Evolutionary conservation across 2,113 vertebrate species (phyloP).

Genomic region (Poeciliopsis turrubarensis): DNA sequence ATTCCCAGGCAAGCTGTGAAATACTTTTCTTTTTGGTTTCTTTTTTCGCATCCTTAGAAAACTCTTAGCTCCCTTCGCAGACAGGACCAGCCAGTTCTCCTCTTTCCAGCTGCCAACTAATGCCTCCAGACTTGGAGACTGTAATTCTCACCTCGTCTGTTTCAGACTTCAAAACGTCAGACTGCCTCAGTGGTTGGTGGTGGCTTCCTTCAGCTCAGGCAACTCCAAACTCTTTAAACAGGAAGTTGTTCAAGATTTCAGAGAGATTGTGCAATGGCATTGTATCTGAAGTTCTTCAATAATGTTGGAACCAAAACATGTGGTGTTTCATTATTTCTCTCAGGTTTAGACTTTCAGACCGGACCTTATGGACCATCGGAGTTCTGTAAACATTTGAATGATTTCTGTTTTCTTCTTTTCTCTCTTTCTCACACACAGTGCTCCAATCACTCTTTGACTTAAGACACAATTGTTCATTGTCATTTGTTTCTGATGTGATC

Average conservation of each 20-base stretch:
- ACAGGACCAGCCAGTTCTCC: neutral
- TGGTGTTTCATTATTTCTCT: neutral
- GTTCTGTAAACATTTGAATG: no score
- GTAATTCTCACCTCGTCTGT: neutral
- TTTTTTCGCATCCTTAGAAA: no score
- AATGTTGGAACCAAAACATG: neutral
- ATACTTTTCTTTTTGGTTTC: neutral
- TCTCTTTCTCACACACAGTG: no score
- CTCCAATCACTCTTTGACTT: no score
- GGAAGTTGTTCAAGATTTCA: neutral
- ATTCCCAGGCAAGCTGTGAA: neutral
- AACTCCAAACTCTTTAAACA: neutral
- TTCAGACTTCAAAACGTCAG: neutral
- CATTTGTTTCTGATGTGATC: no score
- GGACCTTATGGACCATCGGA: no score
- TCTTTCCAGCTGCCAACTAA: neutral
- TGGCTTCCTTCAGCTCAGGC: neutral
- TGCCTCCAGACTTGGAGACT: neutral
- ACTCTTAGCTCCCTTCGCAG: no score
- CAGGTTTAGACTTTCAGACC: neutral
- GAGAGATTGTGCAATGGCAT: neutral
- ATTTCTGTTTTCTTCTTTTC: no score
- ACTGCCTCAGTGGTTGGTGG: neutral
- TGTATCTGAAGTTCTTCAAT: neutral
- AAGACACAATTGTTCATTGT: no score